Evolutionary conservation across 2,797 vertebrate genomes (phyloP).

Genomic region (Taenioides sp.): DNA sequence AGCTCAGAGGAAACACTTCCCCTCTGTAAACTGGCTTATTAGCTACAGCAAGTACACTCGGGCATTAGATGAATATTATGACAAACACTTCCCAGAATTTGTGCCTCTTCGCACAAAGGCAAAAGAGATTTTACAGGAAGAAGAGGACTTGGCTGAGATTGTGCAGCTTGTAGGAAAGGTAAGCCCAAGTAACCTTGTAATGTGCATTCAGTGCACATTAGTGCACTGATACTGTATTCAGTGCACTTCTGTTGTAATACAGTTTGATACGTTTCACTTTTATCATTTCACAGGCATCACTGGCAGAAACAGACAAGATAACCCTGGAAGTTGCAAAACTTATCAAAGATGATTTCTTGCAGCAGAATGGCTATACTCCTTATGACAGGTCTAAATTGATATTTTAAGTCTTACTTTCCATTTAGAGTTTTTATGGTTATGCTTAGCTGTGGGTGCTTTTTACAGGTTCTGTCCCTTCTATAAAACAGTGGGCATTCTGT

Average conservation of each 20-base stretch:
- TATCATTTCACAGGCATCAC: constrained; percentile 83
- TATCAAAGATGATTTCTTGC: constrained; percentile 97
- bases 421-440: background rate
- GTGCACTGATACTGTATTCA: background rate
- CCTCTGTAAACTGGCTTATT: constrained; percentile 98
- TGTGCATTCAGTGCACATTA: too few relatives aligned
- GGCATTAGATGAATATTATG: constrained; percentile 94
- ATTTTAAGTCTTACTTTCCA: background rate
- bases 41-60: constrained; percentile 98
- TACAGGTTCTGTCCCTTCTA: constrained; percentile 97
- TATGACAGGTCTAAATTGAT: constrained; percentile 87
- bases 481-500: constrained; percentile 96
- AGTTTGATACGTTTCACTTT: background rate
- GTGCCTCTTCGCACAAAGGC: constrained; percentile 96
- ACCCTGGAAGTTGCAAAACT: constrained; percentile 97
- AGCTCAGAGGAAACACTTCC: constrained; percentile 98
- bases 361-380: constrained; percentile 96
- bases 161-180: constrained; percentile 99
- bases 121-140: constrained; percentile 97
- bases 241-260: background rate
- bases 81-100: constrained; percentile 96
- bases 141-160: constrained; percentile 97
- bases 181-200: constrained; percentile 32
- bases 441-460: background rate
- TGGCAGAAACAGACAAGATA: constrained; percentile 97